phyloP scores from a whole-genome alignment of 2,113 vertebrate genomes.

The Microcebus ravelobensis region DNA sequence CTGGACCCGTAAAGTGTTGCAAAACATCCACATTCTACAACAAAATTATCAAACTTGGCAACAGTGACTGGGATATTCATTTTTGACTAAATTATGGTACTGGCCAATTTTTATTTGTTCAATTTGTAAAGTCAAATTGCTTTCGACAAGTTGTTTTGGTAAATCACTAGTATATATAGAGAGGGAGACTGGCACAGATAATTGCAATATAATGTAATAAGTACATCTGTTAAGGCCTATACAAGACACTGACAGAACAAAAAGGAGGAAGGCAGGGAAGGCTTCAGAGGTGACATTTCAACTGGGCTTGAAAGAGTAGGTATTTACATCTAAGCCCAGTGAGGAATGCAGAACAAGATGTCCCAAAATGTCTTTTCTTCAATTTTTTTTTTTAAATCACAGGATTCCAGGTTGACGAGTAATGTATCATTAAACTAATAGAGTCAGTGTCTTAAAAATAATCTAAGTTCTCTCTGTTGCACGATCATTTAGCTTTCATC shows the following conservation, averaged over 20 bases:
- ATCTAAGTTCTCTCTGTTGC: background rate
- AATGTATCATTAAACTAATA: background rate
- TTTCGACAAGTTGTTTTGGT: background rate
- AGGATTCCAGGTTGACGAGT: background rate
- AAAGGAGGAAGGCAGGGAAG: background rate
- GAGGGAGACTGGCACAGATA: background rate
- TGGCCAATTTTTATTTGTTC: background rate
- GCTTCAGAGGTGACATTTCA: background rate
- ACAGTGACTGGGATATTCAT: background rate
- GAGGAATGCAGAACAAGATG: background rate
- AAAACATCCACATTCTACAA: background rate
- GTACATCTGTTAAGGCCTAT: background rate
- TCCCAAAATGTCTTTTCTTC: background rate
- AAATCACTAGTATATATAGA: background rate
- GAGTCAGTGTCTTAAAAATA: background rate
- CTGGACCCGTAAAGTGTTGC: background rate
- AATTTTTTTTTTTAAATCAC: background rate
- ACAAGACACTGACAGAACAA: background rate
- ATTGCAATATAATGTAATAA: background rate
- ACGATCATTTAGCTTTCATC: conserved; percentile 28
- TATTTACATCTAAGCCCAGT: background rate
- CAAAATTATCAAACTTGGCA: conserved; percentile 2
- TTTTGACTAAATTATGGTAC: background rate
- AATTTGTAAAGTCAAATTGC: conserved; percentile 24
- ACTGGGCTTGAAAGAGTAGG: background rate